Base-by-base conservation (phyloP, 1,140 invertebrate species). In the Orussus abietinus region DNA sequence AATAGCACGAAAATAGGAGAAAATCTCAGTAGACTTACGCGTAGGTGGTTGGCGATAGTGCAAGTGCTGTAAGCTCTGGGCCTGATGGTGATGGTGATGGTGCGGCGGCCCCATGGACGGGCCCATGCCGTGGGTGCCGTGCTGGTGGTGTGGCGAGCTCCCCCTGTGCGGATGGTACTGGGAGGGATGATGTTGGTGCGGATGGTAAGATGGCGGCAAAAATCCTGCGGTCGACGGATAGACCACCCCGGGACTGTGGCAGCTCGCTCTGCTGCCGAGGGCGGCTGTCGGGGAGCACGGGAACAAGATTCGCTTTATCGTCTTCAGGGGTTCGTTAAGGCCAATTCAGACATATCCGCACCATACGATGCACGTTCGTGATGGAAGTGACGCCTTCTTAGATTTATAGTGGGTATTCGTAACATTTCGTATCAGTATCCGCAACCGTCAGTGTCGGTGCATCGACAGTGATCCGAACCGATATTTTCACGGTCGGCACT, bases 201-300 rank as follows among this genome's bases (percentile, higher is more conserved):
- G 63, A 31, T 72, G 67, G 50, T 69, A 71, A 12, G 66, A 61
- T 28, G 67, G 66, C 34, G 66, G 67, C 46, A 72, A 49, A 36
- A 61, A 70, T 55, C 48, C 60, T 35, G 52, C 62, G 45, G 58
- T 56, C 32, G 54, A 66, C 22, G 53, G 59, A 45, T 72, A 72
- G 12, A 71, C n/a, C n/a, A n/a, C 59, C 15, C 69, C 72, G 5
- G 77, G 75, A 57, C 75, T 77, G 53, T 77, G 77, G 45, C 75
- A 77, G 38, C n/a, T n/a, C n/a, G 76, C 74, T 42, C 75, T 72
- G 51, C 75, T 77, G 47, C 75, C 72, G 3, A 77, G 59, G 26
- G 72, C 70, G n/a, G n/a, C n/a, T n/a, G n/a, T n/a, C n/a, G n/a
- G n/a, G n/a, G n/a, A n/a, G n/a, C n/a, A n/a, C n/a, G n/a, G n/a